These are phyloP conservation scores for Tenualosa thibaudeaui DNA, from an alignment of 2,797 vertebrate species.

Conservation along the genomic window DNA sequence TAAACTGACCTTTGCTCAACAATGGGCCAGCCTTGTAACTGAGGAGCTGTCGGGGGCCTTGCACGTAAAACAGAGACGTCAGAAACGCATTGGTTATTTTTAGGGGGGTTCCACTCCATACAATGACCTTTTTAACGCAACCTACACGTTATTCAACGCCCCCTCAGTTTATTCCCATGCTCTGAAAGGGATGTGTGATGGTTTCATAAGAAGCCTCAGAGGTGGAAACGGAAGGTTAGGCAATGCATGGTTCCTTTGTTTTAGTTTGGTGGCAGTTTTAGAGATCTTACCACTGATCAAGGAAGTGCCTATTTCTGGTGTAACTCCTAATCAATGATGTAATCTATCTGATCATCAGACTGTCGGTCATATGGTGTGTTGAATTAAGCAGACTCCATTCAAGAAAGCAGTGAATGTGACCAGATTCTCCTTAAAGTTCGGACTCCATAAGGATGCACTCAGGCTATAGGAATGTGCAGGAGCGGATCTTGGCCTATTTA, in stretches of 20 bases:
- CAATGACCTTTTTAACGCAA: conserved; percentile 14
- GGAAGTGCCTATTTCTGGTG: not conserved
- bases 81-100: conserved; percentile 18
- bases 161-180: not conserved
- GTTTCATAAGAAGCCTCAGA: not conserved
- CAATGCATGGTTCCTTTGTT: not conserved
- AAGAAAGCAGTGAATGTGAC: not conserved
- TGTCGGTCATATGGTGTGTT: not conserved
- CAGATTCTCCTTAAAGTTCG: not conserved
- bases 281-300: not conserved
- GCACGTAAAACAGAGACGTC: not conserved
- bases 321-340: not conserved
- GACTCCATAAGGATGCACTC: conserved; percentile 18
- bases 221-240: not conserved
- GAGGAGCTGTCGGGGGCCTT: not conserved
- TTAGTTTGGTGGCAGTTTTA: not conserved
- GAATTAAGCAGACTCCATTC: not conserved
- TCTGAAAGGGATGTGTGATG: not conserved
- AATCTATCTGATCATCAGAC: not conserved
- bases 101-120: not conserved
- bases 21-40: conserved; percentile 2
- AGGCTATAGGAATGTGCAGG: conserved; percentile 25
- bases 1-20: conserved; percentile 10
- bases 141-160: not conserved
- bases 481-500: conserved; percentile 3